Conservation (phyloP, 2,888 invertebrate genomes). For the Drosophila robusta region DNA sequence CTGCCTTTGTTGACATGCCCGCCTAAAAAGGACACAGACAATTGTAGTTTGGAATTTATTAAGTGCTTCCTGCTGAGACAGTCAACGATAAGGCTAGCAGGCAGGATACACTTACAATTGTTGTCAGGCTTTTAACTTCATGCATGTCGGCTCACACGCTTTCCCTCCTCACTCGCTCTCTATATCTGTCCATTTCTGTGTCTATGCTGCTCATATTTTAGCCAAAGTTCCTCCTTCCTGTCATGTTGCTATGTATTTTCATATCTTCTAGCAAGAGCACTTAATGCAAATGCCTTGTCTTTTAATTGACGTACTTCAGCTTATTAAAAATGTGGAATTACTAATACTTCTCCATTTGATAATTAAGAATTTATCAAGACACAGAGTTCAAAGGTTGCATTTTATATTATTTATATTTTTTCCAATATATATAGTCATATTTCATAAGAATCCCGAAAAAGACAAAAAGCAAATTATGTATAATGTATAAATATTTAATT, state of each 20-base stretch:
- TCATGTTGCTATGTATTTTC: constrained; percentile 8
- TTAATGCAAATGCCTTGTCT: constrained; percentile 58
- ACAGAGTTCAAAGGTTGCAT: background rate
- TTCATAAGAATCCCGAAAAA: no score
- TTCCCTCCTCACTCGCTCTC: background rate
- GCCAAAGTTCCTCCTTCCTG: constrained; percentile 55
- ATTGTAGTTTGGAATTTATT: constrained; percentile 75
- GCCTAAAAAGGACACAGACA: constrained; percentile 41
- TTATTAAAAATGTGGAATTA: constrained; percentile 18
- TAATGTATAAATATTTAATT: background rate
- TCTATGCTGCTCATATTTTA: constrained; percentile 32
- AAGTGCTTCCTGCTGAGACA: constrained; percentile 71
- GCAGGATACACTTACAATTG: constrained; percentile 59
- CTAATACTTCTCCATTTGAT: background rate
- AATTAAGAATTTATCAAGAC: background rate
- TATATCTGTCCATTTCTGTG: background rate
- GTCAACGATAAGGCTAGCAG: constrained; percentile 20
- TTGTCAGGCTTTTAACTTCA: constrained; percentile 44
- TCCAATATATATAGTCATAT: no score
- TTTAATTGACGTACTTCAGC: constrained; percentile 52
- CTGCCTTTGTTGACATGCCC: constrained; percentile 61
- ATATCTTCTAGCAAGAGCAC: constrained; percentile 29
- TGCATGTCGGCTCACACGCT: constrained; percentile 10
- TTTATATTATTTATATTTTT: no score
- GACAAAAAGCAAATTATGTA: no score